phyloP scores from a whole-genome alignment of 2,888 invertebrate species.

The Lypha dubia region DNA sequence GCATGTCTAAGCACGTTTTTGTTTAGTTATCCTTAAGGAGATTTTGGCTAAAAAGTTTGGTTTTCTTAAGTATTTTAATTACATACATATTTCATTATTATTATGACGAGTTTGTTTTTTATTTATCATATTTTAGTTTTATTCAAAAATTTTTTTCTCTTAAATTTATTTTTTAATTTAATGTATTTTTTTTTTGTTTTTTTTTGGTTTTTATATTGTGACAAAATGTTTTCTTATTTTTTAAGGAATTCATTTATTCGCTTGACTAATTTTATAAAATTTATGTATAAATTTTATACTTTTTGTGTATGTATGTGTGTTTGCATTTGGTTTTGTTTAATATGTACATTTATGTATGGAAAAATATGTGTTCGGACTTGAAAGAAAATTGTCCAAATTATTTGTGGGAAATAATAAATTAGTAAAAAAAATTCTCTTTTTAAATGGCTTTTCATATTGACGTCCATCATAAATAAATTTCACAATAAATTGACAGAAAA shows the following conservation, averaged over 20 bases:
- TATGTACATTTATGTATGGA: slow-evolving; percentile 7
- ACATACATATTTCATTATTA: slow-evolving; percentile 44
- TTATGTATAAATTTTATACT: slow-evolving; percentile 32
- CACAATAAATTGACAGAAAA: slow-evolving; percentile 34
- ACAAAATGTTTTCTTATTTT: slow-evolving; percentile 5
- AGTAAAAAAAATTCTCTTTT: slow-evolving; percentile 28
- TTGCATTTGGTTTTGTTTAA: neutral
- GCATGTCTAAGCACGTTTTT: slow-evolving; percentile 46
- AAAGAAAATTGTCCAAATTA: slow-evolving; percentile 35
- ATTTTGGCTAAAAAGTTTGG: slow-evolving; percentile 60
- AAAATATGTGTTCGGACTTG: neutral
- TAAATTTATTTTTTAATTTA: too few species aligned
- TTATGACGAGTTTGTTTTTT: slow-evolving; percentile 30
- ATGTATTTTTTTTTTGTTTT: neutral
- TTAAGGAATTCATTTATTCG: slow-evolving; percentile 48
- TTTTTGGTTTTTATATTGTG: slow-evolving; percentile 8
- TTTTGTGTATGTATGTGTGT: slow-evolving; percentile 7
- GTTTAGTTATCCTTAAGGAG: slow-evolving; percentile 48
- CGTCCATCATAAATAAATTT: slow-evolving; percentile 4
- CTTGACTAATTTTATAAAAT: slow-evolving; percentile 64
- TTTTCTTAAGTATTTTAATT: slow-evolving; percentile 58
- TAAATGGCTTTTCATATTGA: slow-evolving; percentile 8
- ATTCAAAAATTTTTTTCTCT: slow-evolving; percentile 11
- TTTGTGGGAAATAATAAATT: slow-evolving; percentile 43
- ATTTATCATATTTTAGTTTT: slow-evolving; percentile 28